A percentile compares a stretch with the other conserved stretches of the same genome.
Conservation (phyloP, 2,888 invertebrate species). For the Unio pictorum region DNA sequence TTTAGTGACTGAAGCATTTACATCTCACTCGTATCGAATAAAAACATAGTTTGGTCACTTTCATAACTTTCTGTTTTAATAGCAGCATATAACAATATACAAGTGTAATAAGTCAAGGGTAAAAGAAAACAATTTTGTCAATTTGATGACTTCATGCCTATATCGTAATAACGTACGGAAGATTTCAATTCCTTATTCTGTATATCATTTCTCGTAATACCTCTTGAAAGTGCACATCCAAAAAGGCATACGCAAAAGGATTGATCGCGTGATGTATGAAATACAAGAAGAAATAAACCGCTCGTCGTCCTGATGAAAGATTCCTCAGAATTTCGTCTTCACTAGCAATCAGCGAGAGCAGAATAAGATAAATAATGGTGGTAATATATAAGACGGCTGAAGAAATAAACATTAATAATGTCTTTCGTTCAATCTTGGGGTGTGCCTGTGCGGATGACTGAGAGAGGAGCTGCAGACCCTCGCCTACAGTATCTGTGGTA, state of each 20-base stretch:
- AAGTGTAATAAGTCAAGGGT: too few relatives aligned
- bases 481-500: too few relatives aligned
- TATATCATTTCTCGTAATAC: constrained; percentile 6
- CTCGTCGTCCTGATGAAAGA: constrained; percentile 8
- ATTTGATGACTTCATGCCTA: too few relatives aligned
- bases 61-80: too few relatives aligned
- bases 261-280: constrained; percentile 33
- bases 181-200: too few relatives aligned
- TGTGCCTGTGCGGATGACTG: background rate
- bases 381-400: constrained; percentile 23
- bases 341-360: constrained; percentile 22
- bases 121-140: too few relatives aligned
- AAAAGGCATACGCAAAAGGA: constrained; percentile 24
- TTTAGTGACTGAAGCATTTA: too few relatives aligned
- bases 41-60: too few relatives aligned
- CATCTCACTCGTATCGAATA: too few relatives aligned
- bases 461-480: too few relatives aligned
- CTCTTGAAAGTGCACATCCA: constrained; percentile 24
- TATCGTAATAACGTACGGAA: too few relatives aligned
- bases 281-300: constrained; percentile 27
- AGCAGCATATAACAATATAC: too few relatives aligned
- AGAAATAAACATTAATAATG: constrained; percentile 22
- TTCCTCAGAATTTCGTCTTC: constrained; percentile 12
- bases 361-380: constrained; percentile 21
- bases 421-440: constrained; percentile 14